Conservation (phyloP, 1,140 invertebrate species). For the Achatina immaculata region DNA sequence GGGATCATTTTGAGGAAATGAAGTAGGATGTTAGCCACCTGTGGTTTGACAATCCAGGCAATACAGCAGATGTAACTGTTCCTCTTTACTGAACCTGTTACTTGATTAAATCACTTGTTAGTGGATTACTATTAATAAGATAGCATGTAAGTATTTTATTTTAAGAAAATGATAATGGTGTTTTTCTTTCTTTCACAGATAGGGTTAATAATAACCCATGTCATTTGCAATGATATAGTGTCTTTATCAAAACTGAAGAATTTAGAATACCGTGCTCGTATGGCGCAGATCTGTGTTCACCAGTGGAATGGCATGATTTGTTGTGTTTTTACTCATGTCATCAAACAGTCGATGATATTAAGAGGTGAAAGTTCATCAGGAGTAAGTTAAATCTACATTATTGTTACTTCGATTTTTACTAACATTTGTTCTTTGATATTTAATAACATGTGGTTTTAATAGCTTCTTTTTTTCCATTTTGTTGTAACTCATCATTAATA, state of each 20-base stretch:
- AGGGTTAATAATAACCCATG: conserved; percentile 19
- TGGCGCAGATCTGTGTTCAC: conserved; percentile 28
- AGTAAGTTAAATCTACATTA: conserved; percentile 6
- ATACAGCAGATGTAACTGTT: too few species aligned
- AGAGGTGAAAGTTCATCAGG: conserved; percentile 6
- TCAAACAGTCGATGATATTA: neutral
- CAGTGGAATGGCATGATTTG: conserved; percentile 34
- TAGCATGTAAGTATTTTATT: too few species aligned
- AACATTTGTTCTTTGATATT: neutral
- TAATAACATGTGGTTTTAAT: neutral
- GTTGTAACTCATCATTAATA: too few species aligned
- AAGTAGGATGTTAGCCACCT: too few species aligned
- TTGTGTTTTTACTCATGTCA: conserved; percentile 14
- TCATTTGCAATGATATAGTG: conserved; percentile 26
- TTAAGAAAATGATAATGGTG: too few species aligned
- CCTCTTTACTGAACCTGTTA: too few species aligned
- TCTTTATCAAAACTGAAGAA: conserved; percentile 15
- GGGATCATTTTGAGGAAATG: too few species aligned
- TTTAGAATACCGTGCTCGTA: neutral
- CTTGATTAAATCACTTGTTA: too few species aligned
- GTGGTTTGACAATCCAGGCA: too few species aligned
- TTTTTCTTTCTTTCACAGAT: conserved; percentile 6
- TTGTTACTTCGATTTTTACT: neutral
- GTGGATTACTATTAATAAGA: too few species aligned
- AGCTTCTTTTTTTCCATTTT: neutral